Conservation (phyloP, 2,797 vertebrate genomes). For the Bryconaethiops microstoma region DNA sequence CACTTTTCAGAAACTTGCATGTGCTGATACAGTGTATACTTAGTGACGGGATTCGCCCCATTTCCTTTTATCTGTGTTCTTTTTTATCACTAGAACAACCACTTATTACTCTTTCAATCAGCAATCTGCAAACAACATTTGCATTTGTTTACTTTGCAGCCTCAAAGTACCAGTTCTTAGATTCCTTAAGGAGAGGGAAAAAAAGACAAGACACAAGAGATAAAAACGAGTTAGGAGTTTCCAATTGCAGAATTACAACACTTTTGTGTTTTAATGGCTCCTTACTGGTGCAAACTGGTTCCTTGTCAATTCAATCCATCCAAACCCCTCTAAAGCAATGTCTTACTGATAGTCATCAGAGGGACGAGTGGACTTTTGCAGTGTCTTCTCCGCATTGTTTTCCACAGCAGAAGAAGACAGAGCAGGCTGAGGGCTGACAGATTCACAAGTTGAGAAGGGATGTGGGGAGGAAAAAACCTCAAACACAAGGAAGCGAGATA, state of each 20-base stretch:
- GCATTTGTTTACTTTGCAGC: neutral
- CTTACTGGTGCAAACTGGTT: neutral
- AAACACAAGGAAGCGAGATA: slow-evolving; percentile 39
- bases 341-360: slow-evolving; percentile 54
- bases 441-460: slow-evolving; percentile 56
- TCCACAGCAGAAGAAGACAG: slow-evolving; percentile 51
- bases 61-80: neutral
- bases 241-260: neutral
- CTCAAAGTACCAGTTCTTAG: neutral
- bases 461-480: slow-evolving; percentile 51
- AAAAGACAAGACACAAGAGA: neutral
- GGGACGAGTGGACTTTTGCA: slow-evolving; percentile 54
- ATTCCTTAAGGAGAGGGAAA: neutral
- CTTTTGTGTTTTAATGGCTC: neutral
- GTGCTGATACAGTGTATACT: neutral
- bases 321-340: neutral
- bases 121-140: neutral
- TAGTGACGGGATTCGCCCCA: neutral
- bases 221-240: neutral
- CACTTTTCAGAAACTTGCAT: neutral
- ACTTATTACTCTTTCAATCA: neutral
- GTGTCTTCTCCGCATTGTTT: slow-evolving; percentile 58
- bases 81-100: slow-evolving; percentile 7
- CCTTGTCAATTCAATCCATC: neutral
- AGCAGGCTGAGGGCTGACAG: slow-evolving; percentile 15